Percentiles rank a stretch among this genome's conserved stretches.
phyloP scores from a whole-genome alignment of 2,797 vertebrate species.

The Peromyscus nudipes region DNA sequence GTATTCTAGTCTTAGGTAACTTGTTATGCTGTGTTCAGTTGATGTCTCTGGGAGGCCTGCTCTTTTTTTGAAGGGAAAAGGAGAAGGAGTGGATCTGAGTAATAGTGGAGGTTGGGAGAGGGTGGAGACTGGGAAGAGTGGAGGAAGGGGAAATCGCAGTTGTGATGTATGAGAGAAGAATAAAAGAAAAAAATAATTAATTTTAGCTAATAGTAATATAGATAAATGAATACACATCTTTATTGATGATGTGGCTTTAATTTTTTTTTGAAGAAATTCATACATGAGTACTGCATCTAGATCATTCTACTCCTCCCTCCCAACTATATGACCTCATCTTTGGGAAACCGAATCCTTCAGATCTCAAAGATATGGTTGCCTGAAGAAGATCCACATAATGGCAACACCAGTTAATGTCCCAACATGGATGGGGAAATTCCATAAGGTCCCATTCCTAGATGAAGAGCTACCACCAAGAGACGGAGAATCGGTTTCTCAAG shows the following conservation, averaged over 20 bases:
- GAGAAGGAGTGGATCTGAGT: background rate
- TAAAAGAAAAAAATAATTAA: background rate
- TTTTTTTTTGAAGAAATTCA: background rate
- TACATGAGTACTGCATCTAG: background rate
- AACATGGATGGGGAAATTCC: background rate
- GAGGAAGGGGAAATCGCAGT: background rate
- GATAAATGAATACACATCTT: background rate
- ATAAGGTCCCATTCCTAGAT: background rate
- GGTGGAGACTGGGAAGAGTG: no score
- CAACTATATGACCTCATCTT: background rate
- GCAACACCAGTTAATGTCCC: background rate
- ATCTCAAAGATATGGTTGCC: background rate
- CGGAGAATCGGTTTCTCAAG: background rate
- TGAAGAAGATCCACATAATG: background rate
- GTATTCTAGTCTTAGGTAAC: background rate
- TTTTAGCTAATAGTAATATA: background rate
- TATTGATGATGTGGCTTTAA: background rate
- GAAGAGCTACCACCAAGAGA: background rate
- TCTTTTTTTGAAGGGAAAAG: background rate
- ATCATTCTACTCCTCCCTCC: background rate
- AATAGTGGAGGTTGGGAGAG: background rate
- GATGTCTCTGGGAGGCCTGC: background rate
- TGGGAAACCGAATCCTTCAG: background rate
- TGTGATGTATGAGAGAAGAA: background rate
- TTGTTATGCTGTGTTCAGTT: background rate